Evolutionary conservation across 2,113 vertebrate genomes (phyloP).

Genomic region (Cariama cristata): DNA sequence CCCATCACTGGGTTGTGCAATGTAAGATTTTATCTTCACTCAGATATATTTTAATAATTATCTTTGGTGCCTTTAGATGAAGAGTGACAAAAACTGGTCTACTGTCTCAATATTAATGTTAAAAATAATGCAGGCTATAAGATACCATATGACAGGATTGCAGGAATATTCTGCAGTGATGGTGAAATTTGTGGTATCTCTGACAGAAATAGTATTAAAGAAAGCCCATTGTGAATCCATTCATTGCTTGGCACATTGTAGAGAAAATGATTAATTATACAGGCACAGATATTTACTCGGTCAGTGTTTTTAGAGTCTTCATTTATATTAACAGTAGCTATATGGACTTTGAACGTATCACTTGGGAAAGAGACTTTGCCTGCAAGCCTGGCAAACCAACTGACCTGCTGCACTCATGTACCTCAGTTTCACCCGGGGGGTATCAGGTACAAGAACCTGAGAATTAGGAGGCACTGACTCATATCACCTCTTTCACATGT

Average conservation of each 20-base stretch:
- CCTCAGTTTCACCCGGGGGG: background rate
- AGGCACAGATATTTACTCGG: background rate
- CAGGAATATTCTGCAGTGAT: background rate
- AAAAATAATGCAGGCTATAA: background rate
- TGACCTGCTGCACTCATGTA: background rate
- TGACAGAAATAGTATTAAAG: constrained; percentile 30
- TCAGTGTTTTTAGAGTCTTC: background rate
- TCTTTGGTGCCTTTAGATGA: background rate
- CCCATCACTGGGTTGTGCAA: background rate
- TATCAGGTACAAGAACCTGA: background rate
- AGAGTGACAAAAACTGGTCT: background rate
- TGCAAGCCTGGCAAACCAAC: background rate
- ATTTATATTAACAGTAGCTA: background rate
- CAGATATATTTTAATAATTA: constrained; percentile 42
- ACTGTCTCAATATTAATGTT: background rate
- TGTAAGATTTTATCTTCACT: constrained; percentile 15
- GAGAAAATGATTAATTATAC: constrained; percentile 18
- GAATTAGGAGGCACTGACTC: background rate
- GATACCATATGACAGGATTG: background rate
- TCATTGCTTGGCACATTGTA: background rate
- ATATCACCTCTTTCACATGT: background rate
- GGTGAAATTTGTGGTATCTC: background rate
- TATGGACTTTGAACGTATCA: background rate
- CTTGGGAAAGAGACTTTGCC: background rate
- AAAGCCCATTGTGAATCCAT: background rate